These are phyloP conservation scores for Drosophila yooni DNA, from an alignment of 2,888 invertebrate genomes.

Conservation along the genomic window DNA sequence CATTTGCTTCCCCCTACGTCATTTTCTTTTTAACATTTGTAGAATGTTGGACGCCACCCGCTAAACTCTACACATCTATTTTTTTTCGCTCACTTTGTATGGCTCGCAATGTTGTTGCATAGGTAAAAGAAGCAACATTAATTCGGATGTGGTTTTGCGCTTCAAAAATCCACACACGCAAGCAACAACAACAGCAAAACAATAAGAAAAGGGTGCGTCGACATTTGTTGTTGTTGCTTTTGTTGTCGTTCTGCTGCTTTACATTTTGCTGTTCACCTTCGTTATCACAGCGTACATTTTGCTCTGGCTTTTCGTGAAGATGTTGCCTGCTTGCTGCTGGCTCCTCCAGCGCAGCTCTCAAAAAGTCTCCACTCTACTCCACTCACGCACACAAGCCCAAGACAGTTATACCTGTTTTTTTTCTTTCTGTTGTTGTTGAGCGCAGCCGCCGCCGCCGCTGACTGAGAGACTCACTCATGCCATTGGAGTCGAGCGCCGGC, in stretches of 20 bases:
- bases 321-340: slow-evolving; percentile 49
- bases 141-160: slow-evolving; percentile 78
- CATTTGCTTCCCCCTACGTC: slow-evolving; percentile 28
- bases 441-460: slow-evolving; percentile 41
- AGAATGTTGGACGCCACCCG: slow-evolving; percentile 47
- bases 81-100: slow-evolving; percentile 26
- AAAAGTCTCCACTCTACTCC: slow-evolving; percentile 64
- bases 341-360: slow-evolving; percentile 48
- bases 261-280: slow-evolving; percentile 77
- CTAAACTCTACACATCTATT: slow-evolving; percentile 37
- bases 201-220: slow-evolving; percentile 76
- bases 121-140: slow-evolving; percentile 45
- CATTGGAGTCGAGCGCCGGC: slow-evolving; percentile 62
- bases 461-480: slow-evolving; percentile 44
- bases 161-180: slow-evolving; percentile 46
- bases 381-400: slow-evolving; percentile 37
- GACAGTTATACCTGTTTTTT: slow-evolving; percentile 68
- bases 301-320: slow-evolving; percentile 62
- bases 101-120: slow-evolving; percentile 28
- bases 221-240: slow-evolving; percentile 58
- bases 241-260: slow-evolving; percentile 55
- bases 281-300: slow-evolving; percentile 71
- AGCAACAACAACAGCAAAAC: slow-evolving; percentile 41
- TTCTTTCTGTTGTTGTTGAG: slow-evolving; percentile 44
- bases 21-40: slow-evolving; percentile 21